Conservation (phyloP, 2,113 vertebrate species). For the Misgurnus mizolepis region DNA sequence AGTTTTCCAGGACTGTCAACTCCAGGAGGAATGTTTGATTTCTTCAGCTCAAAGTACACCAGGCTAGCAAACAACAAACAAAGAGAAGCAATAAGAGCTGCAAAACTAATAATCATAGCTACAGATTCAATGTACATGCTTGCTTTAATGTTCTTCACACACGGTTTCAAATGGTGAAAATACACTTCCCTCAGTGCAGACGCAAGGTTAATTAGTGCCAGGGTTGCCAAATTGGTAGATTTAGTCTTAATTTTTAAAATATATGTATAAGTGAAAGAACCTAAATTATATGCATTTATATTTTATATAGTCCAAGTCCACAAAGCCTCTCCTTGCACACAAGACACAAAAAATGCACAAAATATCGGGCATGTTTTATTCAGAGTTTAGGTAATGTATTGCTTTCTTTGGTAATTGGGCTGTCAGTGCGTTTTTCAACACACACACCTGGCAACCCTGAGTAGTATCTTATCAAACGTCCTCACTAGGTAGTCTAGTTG, state of each 20-base stretch:
- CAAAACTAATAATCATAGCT: constrained; percentile 71
- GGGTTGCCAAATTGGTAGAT: background rate
- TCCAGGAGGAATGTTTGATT: constrained; percentile 78
- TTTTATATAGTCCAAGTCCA: too few relatives aligned
- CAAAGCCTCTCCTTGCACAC: too few relatives aligned
- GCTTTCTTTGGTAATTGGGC: background rate
- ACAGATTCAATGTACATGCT: constrained; percentile 71
- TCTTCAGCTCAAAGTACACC: constrained; percentile 76
- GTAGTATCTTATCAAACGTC: background rate
- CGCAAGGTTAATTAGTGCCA: background rate
- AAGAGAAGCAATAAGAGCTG: constrained; percentile 70
- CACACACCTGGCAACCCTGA: constrained; percentile 3
- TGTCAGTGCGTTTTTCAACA: background rate
- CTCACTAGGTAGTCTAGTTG: background rate
- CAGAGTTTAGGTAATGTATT: too few relatives aligned
- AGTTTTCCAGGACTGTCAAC: constrained; percentile 74
- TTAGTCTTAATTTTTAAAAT: background rate
- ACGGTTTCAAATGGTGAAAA: background rate
- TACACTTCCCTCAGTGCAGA: background rate
- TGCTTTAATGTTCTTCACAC: constrained; percentile 51
- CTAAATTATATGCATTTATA: too few relatives aligned
- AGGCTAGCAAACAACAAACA: constrained; percentile 76
- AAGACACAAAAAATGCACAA: too few relatives aligned
- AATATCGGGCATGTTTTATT: too few relatives aligned
- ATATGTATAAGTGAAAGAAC: too few relatives aligned